phyloP scores from a whole-genome alignment of 1,140 invertebrate genomes.

The Halictus rubicundus region DNA sequence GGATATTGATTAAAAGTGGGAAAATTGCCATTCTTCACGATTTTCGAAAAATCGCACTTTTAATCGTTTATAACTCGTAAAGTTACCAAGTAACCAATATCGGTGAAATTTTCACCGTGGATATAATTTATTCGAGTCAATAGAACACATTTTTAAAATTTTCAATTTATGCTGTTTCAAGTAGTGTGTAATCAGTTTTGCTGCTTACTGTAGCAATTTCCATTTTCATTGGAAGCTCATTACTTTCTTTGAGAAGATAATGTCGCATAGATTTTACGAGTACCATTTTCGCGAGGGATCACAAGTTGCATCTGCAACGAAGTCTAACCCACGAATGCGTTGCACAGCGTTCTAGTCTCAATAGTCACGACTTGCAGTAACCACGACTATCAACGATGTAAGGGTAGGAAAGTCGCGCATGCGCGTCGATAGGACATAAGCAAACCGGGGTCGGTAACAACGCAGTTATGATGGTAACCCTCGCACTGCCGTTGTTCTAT shows the following conservation, averaged over 20 bases:
- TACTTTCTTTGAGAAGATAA: background rate
- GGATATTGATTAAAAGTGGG: too few relatives aligned
- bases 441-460: slow-evolving; percentile 49
- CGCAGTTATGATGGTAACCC: slow-evolving; percentile 68
- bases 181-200: too few relatives aligned
- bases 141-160: too few relatives aligned
- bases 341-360: background rate
- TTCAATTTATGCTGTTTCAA: too few relatives aligned
- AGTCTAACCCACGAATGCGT: background rate
- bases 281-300: background rate
- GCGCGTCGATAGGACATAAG: slow-evolving; percentile 27
- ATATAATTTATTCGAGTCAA: too few relatives aligned
- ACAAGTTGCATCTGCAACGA: background rate
- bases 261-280: background rate
- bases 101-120: too few relatives aligned
- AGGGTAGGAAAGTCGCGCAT: slow-evolving; percentile 57
- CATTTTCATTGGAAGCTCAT: too few relatives aligned
- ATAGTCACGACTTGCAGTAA: background rate
- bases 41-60: too few relatives aligned
- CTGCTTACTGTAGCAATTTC: too few relatives aligned
- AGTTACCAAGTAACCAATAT: too few relatives aligned
- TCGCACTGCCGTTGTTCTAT: slow-evolving; percentile 41
- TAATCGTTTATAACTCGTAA: too few relatives aligned
- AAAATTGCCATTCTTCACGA: too few relatives aligned
- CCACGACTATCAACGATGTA: slow-evolving; percentile 16